Evolutionary conservation across 2,888 invertebrate species (phyloP).

Genomic region (Zelleria hepariella): DNA sequence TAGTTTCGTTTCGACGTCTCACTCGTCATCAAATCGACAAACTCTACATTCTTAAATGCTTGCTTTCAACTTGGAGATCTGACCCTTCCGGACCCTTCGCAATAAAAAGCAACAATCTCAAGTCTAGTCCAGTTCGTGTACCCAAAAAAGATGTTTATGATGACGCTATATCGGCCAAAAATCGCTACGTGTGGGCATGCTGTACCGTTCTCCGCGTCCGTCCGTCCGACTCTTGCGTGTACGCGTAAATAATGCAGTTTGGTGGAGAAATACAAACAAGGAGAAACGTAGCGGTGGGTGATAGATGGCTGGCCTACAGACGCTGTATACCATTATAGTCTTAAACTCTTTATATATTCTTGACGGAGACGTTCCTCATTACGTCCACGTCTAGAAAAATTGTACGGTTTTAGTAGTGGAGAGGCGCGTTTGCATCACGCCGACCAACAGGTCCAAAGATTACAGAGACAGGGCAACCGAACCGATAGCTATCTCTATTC

Average conservation of each 20-base stretch:
- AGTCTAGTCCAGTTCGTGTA: not conserved
- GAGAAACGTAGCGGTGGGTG: not conserved
- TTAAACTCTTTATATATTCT: not conserved
- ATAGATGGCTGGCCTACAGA: not conserved
- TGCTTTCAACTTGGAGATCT: not conserved
- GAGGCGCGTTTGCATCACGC: not conserved
- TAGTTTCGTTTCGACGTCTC: not conserved
- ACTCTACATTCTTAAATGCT: not conserved
- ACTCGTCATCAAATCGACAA: not conserved
- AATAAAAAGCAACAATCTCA: not conserved
- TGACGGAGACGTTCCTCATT: not conserved
- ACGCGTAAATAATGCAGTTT: not conserved
- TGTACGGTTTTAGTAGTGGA: not conserved
- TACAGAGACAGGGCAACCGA: not conserved
- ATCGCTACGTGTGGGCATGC: constrained; percentile 45
- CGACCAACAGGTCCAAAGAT: not conserved
- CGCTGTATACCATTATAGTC: not conserved
- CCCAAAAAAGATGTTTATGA: constrained; percentile 25
- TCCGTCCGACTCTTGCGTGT: not conserved
- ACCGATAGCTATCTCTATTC: constrained; percentile 1
- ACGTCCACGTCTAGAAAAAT: not conserved
- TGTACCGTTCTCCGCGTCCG: constrained; percentile 38
- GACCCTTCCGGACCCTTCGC: not conserved
- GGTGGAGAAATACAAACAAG: not conserved
- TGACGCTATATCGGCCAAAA: constrained; percentile 20